Evolutionary conservation across 2,113 vertebrate genomes (phyloP).

Genomic region (Dicrurus megarhynchus): DNA sequence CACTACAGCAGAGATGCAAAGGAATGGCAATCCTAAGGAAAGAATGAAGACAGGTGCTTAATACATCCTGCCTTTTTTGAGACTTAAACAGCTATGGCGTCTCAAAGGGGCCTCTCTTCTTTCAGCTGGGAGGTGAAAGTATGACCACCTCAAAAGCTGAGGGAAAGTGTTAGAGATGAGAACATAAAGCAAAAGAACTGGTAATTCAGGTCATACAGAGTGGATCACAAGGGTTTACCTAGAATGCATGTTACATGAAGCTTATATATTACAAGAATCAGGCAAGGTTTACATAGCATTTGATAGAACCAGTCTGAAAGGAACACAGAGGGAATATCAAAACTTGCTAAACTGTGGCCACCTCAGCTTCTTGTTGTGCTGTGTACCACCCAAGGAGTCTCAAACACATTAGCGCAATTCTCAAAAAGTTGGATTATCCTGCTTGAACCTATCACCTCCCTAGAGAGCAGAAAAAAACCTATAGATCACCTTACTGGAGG

Average conservation of each 20-base stretch:
- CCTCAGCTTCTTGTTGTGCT: not conserved
- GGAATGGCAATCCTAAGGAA: not conserved
- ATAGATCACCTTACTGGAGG: accelerated
- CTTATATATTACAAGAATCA: not conserved
- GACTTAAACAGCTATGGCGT: not conserved
- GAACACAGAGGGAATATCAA: not conserved
- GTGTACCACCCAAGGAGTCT: not conserved
- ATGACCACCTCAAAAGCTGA: not conserved
- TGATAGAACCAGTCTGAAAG: not conserved
- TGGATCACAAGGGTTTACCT: not conserved
- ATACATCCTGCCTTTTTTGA: not conserved
- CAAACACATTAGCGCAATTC: not conserved
- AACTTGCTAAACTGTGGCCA: not conserved
- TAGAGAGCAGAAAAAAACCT: not conserved
- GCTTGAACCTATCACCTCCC: not conserved
- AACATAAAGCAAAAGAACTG: not conserved
- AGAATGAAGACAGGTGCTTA: not conserved
- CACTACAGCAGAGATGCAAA: accelerated
- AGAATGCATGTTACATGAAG: not conserved
- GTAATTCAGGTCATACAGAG: not conserved
- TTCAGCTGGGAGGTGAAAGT: not conserved
- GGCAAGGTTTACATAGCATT: not conserved
- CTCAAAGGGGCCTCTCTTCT: not conserved
- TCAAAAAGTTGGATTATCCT: not conserved
- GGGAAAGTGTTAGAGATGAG: not conserved